These are phyloP conservation scores for Gymnothorax javanicus DNA, from an alignment of 2,797 vertebrate species.

Conservation along the genomic window DNA sequence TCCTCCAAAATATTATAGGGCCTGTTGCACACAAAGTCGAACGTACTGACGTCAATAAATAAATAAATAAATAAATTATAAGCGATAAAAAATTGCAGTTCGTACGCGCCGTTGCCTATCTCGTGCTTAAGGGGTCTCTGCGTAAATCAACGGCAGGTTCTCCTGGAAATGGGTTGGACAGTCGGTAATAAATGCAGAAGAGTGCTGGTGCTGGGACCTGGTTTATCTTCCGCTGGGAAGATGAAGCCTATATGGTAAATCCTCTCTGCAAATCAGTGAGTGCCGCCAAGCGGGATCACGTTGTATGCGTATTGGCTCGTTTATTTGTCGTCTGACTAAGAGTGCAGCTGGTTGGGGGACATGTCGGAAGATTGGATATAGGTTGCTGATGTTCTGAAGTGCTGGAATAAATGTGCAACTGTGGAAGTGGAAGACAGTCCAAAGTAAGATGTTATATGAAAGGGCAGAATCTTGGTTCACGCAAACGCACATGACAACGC, in stretches of 20 bases:
- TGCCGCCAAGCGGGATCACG: not conserved
- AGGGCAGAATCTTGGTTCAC: too few species aligned
- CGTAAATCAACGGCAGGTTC: not conserved
- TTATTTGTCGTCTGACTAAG: not conserved
- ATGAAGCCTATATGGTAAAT: not conserved
- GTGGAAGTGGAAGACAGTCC: not conserved
- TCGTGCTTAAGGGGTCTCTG: not conserved
- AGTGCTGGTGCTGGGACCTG: not conserved
- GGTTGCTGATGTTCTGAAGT: not conserved
- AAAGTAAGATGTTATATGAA: not conserved
- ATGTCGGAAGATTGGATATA: not conserved
- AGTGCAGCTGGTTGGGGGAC: not conserved
- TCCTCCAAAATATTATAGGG: too few species aligned
- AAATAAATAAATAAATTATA: too few species aligned
- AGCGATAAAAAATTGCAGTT: not conserved
- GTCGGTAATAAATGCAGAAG: not conserved
- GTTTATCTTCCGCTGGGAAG: not conserved
- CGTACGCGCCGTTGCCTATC: too few species aligned
- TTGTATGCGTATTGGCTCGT: not conserved
- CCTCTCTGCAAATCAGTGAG: conserved; percentile 3
- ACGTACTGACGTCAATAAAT: not conserved
- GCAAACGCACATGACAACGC: too few species aligned
- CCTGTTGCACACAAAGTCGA: not conserved
- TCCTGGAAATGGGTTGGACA: not conserved
- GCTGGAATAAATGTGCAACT: not conserved